Percentiles rank a stretch among this genome's conserved stretches.
These are phyloP conservation scores for Mormoops blainvillei DNA, from an alignment of 2,113 vertebrate genomes.

Conservation along the genomic window DNA sequence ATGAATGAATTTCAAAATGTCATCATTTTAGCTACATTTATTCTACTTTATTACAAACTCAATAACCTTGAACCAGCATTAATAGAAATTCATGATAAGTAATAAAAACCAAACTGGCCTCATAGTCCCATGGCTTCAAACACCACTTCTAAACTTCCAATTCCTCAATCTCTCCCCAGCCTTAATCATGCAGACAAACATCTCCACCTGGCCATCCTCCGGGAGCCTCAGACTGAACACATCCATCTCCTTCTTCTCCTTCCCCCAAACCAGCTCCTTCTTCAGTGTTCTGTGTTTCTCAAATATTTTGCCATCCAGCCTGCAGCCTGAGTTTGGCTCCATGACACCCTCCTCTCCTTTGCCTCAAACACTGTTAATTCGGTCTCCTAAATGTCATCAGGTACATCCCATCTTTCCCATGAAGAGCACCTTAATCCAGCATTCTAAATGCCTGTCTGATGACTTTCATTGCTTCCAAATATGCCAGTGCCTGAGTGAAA, in stretches of 20 bases:
- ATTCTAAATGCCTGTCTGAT: background rate
- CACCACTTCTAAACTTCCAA: background rate
- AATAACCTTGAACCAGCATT: slow-evolving; percentile 70
- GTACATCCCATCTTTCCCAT: background rate
- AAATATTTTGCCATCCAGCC: background rate
- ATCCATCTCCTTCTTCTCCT: background rate
- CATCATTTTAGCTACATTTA: slow-evolving; percentile 65
- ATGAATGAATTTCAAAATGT: slow-evolving; percentile 56
- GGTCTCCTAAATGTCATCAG: background rate
- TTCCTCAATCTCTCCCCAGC: background rate
- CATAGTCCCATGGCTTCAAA: slow-evolving; percentile 39
- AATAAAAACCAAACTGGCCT: slow-evolving; percentile 62
- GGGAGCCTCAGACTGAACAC: background rate
- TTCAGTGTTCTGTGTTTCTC: background rate
- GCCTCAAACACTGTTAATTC: background rate
- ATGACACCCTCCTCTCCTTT: background rate
- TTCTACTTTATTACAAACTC: slow-evolving; percentile 70
- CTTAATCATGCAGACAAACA: background rate
- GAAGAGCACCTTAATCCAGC: background rate
- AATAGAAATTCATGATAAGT: slow-evolving; percentile 67
- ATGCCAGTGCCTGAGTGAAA: background rate
- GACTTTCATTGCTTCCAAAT: background rate
- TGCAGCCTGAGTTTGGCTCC: background rate
- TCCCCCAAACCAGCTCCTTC: background rate
- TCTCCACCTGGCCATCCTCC: background rate